Evolutionary conservation across 2,113 vertebrate genomes (phyloP), one percentile per base, ranked within the genome.

Genomic region (Lanius ludovicianus): DNA sequence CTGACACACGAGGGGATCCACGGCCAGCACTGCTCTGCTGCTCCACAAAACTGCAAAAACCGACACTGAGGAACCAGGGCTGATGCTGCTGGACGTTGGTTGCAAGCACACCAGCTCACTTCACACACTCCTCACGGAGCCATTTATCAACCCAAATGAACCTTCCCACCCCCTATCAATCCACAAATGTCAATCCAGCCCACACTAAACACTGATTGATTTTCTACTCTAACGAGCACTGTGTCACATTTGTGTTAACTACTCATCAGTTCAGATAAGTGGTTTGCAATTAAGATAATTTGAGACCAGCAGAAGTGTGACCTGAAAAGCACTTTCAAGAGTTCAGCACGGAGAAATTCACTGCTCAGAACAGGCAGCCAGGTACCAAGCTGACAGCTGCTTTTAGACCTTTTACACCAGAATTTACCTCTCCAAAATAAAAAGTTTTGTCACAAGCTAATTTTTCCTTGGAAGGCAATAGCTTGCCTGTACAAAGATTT

Each of bases 231-330:
- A 57, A 88, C 1, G 4, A 95, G 79, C 71, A 16, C 37, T 0
- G 28, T 44, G 83, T 85, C 93, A 93, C 87, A 68, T 90, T 49
- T 90, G 63, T 77, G 90, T 92, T 93, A 91, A 88, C 60, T 81
- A 67, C 86, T 81, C 71, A 86, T 67, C 88, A 70, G 75, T 27
- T 81, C 64, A 88, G 90, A 63, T 88, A 94, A 96, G 82, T 93
- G 92, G 71, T 74, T 90, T 84, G 93, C 82, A 96, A 88, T 94
- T 96, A 92, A 81, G 90, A 77, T 70, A 62, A 93, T 84, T 80
- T 90, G 90, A 28, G 59, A 77, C 59, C 84, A 90, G 47, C 13
- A 46, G 65, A 87, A 92, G 69, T 17, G 46, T 31, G 49, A 52
- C 63, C 79, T 88, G 69, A 90, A 90, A 87, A 94, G 60, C 81